Percentiles rank a stretch among this genome's conserved stretches.
These are phyloP conservation scores for Trochalopteron elliotii DNA, from an alignment of 2,113 vertebrate species.

Conservation along the genomic window DNA sequence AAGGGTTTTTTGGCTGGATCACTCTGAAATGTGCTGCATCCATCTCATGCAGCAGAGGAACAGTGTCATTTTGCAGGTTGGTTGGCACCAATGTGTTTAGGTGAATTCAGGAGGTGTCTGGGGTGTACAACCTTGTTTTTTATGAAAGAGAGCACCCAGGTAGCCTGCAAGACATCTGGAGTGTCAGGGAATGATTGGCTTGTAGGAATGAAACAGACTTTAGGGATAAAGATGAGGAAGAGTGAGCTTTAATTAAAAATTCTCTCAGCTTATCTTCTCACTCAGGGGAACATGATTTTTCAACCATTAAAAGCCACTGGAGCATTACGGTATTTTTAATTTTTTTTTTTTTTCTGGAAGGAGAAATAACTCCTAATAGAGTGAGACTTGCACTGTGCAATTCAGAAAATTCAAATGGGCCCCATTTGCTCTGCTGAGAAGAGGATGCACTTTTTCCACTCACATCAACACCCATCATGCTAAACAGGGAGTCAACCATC, in stretches of 20 bases:
- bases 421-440: neutral
- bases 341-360: neutral
- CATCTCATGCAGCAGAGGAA: accelerated
- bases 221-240: slow-evolving; percentile 14
- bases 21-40: neutral
- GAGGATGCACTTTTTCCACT: neutral
- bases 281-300: neutral
- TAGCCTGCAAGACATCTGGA: neutral
- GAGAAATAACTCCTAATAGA: neutral
- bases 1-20: neutral
- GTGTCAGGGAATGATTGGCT: neutral
- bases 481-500: neutral
- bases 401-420: neutral
- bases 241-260: slow-evolving; percentile 49
- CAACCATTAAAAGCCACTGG: neutral
- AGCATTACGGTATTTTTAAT: neutral
- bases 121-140: neutral
- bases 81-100: neutral
- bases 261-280: slow-evolving; percentile 21
- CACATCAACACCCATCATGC: accelerated
- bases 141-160: neutral
- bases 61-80: neutral
- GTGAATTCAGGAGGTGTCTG: neutral
- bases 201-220: neutral
- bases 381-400: neutral